Percentiles rank a stretch among this genome's conserved stretches.
Conservation (phyloP, 2,113 vertebrate genomes). For the Menidia beryllina region DNA sequence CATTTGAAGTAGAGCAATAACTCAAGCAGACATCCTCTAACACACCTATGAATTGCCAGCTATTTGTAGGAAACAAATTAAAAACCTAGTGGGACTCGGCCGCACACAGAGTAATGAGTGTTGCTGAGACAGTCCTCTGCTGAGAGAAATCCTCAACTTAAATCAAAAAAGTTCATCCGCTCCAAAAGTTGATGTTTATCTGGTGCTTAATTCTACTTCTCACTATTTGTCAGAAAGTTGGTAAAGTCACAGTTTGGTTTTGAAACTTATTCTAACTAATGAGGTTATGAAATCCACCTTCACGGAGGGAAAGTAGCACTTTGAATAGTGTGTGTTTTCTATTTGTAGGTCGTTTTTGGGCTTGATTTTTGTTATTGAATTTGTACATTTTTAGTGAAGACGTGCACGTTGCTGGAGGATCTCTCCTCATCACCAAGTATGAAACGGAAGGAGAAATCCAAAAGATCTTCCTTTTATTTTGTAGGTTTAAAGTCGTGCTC, state of each 20-base stretch:
- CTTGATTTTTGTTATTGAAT: not conserved
- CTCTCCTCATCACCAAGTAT: no score
- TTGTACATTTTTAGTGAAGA: no score
- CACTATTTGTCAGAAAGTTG: not conserved
- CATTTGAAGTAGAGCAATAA: slow-evolving; percentile 57
- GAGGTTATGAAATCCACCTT: no score
- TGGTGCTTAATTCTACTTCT: slow-evolving; percentile 5
- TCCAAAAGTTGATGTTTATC: slow-evolving; percentile 10
- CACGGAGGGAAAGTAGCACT: not conserved
- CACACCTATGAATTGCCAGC: slow-evolving; percentile 60
- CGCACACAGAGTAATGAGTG: slow-evolving; percentile 51
- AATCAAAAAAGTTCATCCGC: slow-evolving; percentile 43
- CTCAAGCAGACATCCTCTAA: slow-evolving; percentile 56
- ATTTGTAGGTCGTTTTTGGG: not conserved
- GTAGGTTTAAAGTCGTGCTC: not conserved
- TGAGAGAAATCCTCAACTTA: slow-evolving; percentile 29
- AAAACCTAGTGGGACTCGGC: slow-evolving; percentile 48
- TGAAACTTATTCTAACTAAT: not conserved
- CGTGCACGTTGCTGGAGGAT: no score
- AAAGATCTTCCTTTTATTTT: no score
- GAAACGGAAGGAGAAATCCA: no score
- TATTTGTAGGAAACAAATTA: slow-evolving; percentile 60
- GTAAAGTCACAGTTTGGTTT: not conserved
- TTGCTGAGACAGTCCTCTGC: slow-evolving; percentile 24
- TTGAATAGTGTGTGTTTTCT: not conserved